Percentiles rank a stretch among this genome's conserved stretches.
Evolutionary conservation across 1,140 invertebrate species (phyloP).

Genomic region (Trichoplusia ni): DNA sequence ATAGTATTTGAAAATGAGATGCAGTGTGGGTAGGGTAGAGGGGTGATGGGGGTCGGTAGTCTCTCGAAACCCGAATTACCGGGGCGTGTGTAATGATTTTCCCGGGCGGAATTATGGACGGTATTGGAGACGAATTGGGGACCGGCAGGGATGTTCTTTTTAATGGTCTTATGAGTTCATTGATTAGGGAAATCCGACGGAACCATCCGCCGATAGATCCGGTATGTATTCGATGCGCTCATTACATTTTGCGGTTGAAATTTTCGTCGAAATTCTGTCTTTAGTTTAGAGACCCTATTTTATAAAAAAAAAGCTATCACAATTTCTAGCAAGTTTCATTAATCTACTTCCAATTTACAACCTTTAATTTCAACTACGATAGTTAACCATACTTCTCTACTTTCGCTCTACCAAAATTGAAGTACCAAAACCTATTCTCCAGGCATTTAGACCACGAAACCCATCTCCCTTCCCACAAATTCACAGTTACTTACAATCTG

Average conservation of each 20-base stretch:
- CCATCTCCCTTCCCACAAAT: too few species aligned
- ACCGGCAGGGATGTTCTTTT: conserved; percentile 71
- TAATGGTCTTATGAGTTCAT: conserved; percentile 50
- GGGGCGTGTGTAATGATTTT: conserved; percentile 81
- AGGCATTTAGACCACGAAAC: too few species aligned
- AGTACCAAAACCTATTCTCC: too few species aligned
- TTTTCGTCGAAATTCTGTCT: too few species aligned
- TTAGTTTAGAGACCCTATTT: not conserved
- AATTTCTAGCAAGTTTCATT: too few species aligned
- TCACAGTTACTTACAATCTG: too few species aligned
- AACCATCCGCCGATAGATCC: not conserved
- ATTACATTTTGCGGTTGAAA: too few species aligned
- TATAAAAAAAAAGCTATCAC: not conserved
- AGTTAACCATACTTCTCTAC: too few species aligned
- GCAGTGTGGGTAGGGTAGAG: conserved; percentile 61
- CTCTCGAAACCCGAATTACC: conserved; percentile 79
- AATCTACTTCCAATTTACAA: too few species aligned
- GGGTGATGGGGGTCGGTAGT: conserved; percentile 39
- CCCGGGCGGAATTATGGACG: conserved; percentile 75
- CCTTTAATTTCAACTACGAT: too few species aligned
- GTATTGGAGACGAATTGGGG: conserved; percentile 70
- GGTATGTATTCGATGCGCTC: not conserved
- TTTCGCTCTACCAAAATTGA: too few species aligned
- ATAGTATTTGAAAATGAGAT: conserved; percentile 79
- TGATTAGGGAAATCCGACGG: conserved; percentile 37